Evolutionary conservation across 2,888 invertebrate species (phyloP).

Genomic region (Ischnura elegans): DNA sequence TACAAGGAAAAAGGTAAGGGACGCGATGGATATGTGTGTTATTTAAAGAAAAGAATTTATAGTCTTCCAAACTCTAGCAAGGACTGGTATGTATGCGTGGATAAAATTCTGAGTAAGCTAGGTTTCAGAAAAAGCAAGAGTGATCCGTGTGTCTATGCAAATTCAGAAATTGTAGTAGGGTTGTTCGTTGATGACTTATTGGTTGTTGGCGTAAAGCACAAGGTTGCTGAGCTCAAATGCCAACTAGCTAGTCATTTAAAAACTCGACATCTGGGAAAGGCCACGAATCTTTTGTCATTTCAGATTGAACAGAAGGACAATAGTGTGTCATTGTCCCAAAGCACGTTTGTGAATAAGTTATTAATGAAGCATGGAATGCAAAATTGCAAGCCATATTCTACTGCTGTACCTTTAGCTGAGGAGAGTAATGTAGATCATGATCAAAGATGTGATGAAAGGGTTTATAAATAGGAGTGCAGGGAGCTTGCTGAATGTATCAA

Average conservation of each 20-base stretch:
- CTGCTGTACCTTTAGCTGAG: not conserved
- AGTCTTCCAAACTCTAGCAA: slow-evolving; percentile 65
- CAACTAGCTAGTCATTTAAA: not conserved
- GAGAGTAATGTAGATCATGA: not conserved
- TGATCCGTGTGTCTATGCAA: slow-evolving; percentile 24
- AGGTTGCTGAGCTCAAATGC: not conserved
- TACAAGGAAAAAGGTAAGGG: slow-evolving; percentile 42
- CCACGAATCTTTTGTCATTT: not conserved
- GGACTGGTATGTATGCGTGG: slow-evolving; percentile 55
- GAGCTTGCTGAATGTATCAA: not conserved
- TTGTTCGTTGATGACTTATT: slow-evolving; percentile 40
- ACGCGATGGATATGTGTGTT: slow-evolving; percentile 22
- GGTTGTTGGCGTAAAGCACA: slow-evolving; percentile 13
- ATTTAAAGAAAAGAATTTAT: slow-evolving; percentile 50
- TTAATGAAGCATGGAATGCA: not conserved
- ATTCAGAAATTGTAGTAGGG: slow-evolving; percentile 22
- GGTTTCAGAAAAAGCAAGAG: slow-evolving; percentile 47
- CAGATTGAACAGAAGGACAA: not conserved
- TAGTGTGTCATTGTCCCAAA: not conserved
- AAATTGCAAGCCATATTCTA: not conserved
- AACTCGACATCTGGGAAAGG: not conserved
- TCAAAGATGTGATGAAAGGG: not conserved
- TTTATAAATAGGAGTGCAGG: not conserved
- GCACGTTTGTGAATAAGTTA: not conserved
- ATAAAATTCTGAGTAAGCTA: slow-evolving; percentile 38